These are phyloP conservation scores for Drosophila prolongata DNA, from an alignment of 2,888 invertebrate genomes.

Conservation along the genomic window DNA sequence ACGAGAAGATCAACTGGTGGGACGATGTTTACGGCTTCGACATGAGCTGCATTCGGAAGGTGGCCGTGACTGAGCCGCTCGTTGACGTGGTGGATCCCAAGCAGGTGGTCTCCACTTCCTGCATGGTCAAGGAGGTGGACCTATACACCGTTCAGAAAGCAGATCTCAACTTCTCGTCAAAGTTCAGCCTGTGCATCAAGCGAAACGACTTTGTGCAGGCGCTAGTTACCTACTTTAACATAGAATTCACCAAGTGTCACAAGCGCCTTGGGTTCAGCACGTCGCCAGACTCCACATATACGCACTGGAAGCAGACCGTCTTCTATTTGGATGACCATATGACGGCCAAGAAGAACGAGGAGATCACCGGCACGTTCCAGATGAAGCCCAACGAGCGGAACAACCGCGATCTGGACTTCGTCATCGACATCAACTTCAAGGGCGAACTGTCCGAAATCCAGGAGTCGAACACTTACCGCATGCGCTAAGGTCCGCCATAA, in stretches of 20 bases:
- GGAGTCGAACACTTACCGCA: constrained; percentile 94
- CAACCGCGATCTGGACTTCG: constrained; percentile 98
- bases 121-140: constrained; percentile 98
- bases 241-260: constrained; percentile 99
- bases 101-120: constrained; percentile 98
- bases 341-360: constrained; percentile 97
- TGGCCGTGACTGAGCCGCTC: constrained; percentile 98
- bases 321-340: constrained; percentile 99
- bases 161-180: constrained; percentile 96
- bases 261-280: constrained; percentile 99
- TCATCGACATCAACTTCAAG: constrained; percentile 95
- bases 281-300: constrained; percentile 98
- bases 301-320: constrained; percentile 99
- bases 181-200: constrained; percentile 92
- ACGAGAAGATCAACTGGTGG: constrained; percentile 99
- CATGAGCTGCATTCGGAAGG: constrained; percentile 99
- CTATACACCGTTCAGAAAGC: constrained; percentile 98
- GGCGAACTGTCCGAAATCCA: constrained; percentile 94
- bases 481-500: constrained; percentile 87
- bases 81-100: constrained; percentile 99
- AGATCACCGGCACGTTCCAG: constrained; percentile 94
- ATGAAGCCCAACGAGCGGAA: constrained; percentile 98
- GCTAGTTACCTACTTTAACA: constrained; percentile 99
- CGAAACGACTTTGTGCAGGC: constrained; percentile 99
- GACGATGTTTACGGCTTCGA: constrained; percentile 99